Evolutionary conservation across 2,888 invertebrate genomes (phyloP).

Genomic region (Dichetophora obliterata): DNA sequence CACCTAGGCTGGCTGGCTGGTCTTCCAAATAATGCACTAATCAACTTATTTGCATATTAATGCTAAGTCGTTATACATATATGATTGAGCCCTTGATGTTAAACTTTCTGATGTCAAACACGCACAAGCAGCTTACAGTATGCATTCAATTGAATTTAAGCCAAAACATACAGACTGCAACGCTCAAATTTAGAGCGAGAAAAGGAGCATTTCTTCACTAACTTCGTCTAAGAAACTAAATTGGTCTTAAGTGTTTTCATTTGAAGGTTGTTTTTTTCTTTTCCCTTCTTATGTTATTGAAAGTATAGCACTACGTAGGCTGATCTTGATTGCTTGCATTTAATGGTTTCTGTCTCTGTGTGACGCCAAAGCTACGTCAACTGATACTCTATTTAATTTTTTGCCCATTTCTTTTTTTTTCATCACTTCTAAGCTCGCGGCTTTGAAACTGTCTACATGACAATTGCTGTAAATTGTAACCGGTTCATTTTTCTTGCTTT

Average conservation of each 20-base stretch:
- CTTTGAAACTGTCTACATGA: conserved; percentile 18
- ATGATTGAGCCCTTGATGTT: too few relatives aligned
- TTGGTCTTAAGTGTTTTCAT: not conserved
- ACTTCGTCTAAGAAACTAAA: not conserved
- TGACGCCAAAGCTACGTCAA: not conserved
- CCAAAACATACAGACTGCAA: too few relatives aligned
- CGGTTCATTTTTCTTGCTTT: conserved; percentile 14
- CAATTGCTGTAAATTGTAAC: conserved; percentile 25
- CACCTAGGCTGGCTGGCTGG: not conserved
- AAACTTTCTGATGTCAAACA: too few relatives aligned
- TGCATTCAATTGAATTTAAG: too few relatives aligned
- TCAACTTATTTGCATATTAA: conserved; percentile 17
- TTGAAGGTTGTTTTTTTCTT: not conserved
- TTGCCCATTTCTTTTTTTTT: not conserved
- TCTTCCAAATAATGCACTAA: not conserved
- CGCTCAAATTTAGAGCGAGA: too few relatives aligned
- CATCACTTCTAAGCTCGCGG: not conserved
- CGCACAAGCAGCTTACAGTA: too few relatives aligned
- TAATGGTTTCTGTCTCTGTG: not conserved
- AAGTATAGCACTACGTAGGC: conserved; percentile 15
- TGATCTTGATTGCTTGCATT: conserved; percentile 11
- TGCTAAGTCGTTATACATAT: not conserved
- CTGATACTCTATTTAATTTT: not conserved
- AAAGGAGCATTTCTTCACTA: not conserved
- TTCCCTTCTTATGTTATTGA: not conserved